Evolutionary conservation across 1,140 invertebrate species (phyloP), one percentile per base, ranked within the genome.

Genomic region (Teleogryllus occipitalis): DNA sequence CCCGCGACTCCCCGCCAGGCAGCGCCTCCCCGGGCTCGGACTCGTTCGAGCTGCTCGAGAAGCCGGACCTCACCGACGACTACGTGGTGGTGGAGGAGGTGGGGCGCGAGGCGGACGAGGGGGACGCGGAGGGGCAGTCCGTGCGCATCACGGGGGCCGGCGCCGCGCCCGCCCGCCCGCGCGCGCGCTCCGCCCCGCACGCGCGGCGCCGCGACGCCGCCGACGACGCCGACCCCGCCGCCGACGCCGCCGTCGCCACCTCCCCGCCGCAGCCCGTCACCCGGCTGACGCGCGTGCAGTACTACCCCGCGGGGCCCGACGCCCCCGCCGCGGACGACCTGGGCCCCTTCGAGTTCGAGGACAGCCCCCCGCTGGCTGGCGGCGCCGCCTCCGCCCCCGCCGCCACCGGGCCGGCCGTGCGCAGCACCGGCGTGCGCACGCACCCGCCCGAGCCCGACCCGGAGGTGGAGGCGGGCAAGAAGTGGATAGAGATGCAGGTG

Each of bases 21-120:
- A 18, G 22, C 15, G 93, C 95, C 82, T 95, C 95, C 0, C 94
- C 94, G 1, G 93, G 90, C 65, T 94, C 93, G 84, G 96, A 97
- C 85, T 96, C 95, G 47, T 97, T 97, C 88, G 95, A 96, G 88
- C 89, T 96, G 85, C 87, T 96, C 0, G 94, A 95, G 82, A 94
- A 95, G 83, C 94, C 94, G 2, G 93, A 94, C 83, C 90, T 94
- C 80, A 93, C 94, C 80, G 94, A 96, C 84, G 94, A 95, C 83
- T 96, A 95, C 85, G 93, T 96, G 0, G 93, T 95, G 0, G 93
- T 95, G 80, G 94, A 95, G 86, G 94, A 96, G 85, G 93, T 95
- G 27, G 94, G 91, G 3, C 93, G 92, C 84, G 93, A 95, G 87
- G 94, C 93, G 2, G 89, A 92, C 82, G 94, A 96, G 86, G 90